Base-by-base conservation (phyloP, 2,888 invertebrate species). In the Nomada lathburiana region DNA sequence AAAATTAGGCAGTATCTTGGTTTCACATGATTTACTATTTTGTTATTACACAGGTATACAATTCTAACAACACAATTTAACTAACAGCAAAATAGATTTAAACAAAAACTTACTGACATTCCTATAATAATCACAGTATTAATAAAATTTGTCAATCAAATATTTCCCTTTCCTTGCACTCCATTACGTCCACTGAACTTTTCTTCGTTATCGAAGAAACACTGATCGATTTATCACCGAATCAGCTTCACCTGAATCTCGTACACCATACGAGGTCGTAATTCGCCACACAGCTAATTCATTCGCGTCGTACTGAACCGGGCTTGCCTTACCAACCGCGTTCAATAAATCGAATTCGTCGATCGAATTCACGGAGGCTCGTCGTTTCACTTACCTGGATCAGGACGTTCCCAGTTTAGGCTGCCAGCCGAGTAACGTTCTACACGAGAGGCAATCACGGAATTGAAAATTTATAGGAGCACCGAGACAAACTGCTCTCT, bases 221-320 rank as follows among this genome's bases (percentile, higher is more conserved):
- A 7, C 36, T 36, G 36, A 36, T 36, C 13, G 50, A 18, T 11
- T 18, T 50, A 50, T 50, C 50, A 20, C 29, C 76, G 76, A 80
- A 80, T 72, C 78, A 78, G 69, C 65, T 76, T 64, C 42, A 52
- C 42, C 29, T 36, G 53, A 53, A 67, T 16, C 9, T 26, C 67
- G 42, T 47, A 65, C 73, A 80, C 63, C 29, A 60, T 20, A 59
- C 63, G 47, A 53, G 62, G 20, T 55, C 16, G 73, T 68, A 77
- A 72, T 87, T 80, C 75, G 70, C 69, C 68, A 50, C 23, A 78
- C 57, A 64, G 63, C 68, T 86, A 84, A 86, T 86, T 84, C 79
- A 86, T 77, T 84, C 65, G 18, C 67, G 74, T 76, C 47, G 60
- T 29, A 55, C 55, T 3, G 59, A 44, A 63, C 57, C 23, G 29